Evolutionary conservation across 1,140 invertebrate genomes (phyloP).

Genomic region (Periplaneta americana): DNA sequence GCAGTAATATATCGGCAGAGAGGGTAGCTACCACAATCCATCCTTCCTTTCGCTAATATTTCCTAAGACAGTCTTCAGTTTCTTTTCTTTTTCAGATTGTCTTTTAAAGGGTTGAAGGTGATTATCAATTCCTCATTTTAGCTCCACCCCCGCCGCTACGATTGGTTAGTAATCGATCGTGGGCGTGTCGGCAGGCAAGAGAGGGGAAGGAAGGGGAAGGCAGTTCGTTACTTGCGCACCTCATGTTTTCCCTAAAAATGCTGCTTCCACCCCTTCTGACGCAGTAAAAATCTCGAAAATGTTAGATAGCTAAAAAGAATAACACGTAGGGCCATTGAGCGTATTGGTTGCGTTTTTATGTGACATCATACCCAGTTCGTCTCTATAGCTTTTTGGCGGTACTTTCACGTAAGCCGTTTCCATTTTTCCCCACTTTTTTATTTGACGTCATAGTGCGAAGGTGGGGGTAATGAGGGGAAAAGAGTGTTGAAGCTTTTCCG

Average conservation of each 20-base stretch:
- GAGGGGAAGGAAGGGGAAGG: background rate
- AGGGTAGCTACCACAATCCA: background rate
- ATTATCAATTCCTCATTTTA: background rate
- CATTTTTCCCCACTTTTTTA: background rate
- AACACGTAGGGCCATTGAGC: background rate
- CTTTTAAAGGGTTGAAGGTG: background rate
- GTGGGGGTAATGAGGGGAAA: background rate
- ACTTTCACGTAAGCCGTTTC: background rate
- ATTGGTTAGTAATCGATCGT: conserved; percentile 4
- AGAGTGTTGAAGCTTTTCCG: background rate
- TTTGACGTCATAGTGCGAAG: background rate
- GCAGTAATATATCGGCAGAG: background rate
- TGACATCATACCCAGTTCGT: background rate
- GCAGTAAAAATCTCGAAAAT: conserved; percentile 4
- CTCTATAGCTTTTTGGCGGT: background rate
- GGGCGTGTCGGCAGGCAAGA: background rate
- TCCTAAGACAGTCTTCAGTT: background rate
- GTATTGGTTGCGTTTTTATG: conserved; percentile 10
- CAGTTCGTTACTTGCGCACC: background rate
- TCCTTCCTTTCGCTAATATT: background rate
- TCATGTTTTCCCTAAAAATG: background rate
- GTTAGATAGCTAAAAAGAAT: background rate
- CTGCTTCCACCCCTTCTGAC: background rate
- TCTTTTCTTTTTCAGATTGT: background rate
- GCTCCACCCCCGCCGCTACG: background rate